Evolutionary conservation across 2,113 vertebrate genomes (phyloP).

Genomic region (Hymenochirus boettgeri): DNA sequence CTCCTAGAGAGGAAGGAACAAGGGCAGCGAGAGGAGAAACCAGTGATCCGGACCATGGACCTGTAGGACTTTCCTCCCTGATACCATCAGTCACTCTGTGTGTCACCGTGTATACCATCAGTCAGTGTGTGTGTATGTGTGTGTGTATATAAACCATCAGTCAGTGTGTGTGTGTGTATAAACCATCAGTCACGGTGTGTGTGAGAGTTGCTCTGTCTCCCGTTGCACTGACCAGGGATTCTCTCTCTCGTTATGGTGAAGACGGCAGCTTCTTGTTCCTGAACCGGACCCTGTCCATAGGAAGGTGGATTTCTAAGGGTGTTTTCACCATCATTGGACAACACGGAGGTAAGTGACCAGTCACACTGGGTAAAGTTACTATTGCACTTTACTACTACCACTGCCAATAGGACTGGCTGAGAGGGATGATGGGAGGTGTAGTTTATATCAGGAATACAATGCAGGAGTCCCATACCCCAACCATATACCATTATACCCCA

Average conservation of each 20-base stretch:
- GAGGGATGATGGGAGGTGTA: no score
- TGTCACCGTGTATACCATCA: no score
- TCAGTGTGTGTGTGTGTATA: slow-evolving; percentile 24
- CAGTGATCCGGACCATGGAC: slow-evolving; percentile 6
- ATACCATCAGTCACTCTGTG: slow-evolving; percentile 27
- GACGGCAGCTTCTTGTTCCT: slow-evolving; percentile 47
- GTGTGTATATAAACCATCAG: no score
- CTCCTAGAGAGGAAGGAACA: slow-evolving; percentile 13
- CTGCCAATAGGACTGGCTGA: no score
- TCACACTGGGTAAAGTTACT: no score
- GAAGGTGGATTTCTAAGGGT: slow-evolving; percentile 38
- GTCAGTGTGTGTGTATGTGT: slow-evolving; percentile 39
- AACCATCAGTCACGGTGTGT: background rate
- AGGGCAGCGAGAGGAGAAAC: background rate
- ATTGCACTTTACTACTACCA: no score
- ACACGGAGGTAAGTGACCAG: slow-evolving; percentile 44
- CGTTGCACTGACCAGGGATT: slow-evolving; percentile 39
- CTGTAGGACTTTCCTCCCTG: background rate
- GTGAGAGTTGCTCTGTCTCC: slow-evolving; percentile 42
- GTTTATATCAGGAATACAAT: no score
- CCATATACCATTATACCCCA: no score
- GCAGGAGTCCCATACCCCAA: no score
- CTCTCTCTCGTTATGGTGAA: slow-evolving; percentile 47
- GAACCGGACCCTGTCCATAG: slow-evolving; percentile 42
- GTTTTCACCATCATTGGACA: slow-evolving; percentile 5